Percentiles rank a stretch among this genome's conserved stretches.
These are phyloP conservation scores for Talpa occidentalis DNA, from an alignment of 2,113 vertebrate genomes.

Conservation along the genomic window DNA sequence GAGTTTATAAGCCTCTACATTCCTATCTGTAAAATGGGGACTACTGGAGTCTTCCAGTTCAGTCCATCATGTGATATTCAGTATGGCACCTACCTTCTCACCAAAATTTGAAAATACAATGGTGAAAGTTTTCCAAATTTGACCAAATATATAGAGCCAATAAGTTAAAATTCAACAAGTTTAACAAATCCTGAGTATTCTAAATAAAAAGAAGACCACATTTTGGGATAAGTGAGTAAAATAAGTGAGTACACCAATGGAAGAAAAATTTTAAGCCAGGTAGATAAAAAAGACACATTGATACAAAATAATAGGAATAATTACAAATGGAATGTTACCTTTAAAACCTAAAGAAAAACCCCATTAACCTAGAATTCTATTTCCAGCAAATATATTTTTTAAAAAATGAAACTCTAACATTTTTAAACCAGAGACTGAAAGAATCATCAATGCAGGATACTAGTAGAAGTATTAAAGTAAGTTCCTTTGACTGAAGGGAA, in stretches of 20 bases:
- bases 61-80: background rate
- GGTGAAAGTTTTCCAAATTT: background rate
- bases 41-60: background rate
- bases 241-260: background rate
- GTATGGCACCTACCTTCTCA: background rate
- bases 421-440: background rate
- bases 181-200: background rate
- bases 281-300: background rate
- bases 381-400: background rate
- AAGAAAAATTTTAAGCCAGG: background rate
- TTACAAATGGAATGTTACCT: background rate
- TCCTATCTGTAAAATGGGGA: background rate
- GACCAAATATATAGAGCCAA: background rate
- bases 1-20: background rate
- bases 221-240: background rate
- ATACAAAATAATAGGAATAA: background rate
- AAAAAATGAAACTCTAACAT: background rate
- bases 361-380: background rate
- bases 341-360: background rate
- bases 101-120: background rate
- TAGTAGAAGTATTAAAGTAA: conserved; percentile 4
- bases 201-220: background rate
- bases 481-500: background rate
- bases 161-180: background rate
- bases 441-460: background rate